These are phyloP conservation scores for Bimastos eiseni DNA, from an alignment of 2,888 invertebrate species.

Conservation along the genomic window DNA sequence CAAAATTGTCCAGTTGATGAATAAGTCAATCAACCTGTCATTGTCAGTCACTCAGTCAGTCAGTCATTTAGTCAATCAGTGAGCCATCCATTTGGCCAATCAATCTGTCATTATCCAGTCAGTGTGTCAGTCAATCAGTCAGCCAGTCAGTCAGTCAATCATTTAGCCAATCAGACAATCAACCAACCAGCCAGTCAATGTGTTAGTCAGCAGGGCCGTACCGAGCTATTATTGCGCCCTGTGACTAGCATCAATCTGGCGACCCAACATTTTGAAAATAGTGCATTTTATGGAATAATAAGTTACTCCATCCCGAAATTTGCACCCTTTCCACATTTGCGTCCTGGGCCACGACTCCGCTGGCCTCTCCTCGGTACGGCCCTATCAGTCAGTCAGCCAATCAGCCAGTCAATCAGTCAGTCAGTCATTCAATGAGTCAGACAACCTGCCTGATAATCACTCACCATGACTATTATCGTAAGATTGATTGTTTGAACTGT, in stretches of 20 bases:
- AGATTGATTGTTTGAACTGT: conserved; percentile 20
- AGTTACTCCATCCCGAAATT: no score
- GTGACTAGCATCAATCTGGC: no score
- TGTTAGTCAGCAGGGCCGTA: no score
- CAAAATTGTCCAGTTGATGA: not conserved
- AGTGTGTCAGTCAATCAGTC: not conserved
- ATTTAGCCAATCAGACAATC: not conserved
- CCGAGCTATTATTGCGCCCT: no score
- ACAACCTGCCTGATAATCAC: not conserved
- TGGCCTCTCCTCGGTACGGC: no score
- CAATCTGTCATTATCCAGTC: not conserved
- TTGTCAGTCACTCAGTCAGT: not conserved
- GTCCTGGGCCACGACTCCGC: no score
- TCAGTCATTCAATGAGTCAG: not conserved
- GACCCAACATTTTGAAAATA: no score
- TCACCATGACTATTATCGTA: conserved; percentile 26
- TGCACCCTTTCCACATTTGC: no score
- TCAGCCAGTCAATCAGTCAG: not conserved
- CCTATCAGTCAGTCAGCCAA: not conserved
- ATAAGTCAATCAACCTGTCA: not conserved
- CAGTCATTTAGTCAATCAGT: not conserved
- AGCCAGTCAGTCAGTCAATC: not conserved
- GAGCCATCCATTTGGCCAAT: not conserved
- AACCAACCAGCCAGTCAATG: not conserved
- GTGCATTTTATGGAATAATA: no score